Conservation (phyloP, 2,113 vertebrate species). For the Dolichotis patagonum region DNA sequence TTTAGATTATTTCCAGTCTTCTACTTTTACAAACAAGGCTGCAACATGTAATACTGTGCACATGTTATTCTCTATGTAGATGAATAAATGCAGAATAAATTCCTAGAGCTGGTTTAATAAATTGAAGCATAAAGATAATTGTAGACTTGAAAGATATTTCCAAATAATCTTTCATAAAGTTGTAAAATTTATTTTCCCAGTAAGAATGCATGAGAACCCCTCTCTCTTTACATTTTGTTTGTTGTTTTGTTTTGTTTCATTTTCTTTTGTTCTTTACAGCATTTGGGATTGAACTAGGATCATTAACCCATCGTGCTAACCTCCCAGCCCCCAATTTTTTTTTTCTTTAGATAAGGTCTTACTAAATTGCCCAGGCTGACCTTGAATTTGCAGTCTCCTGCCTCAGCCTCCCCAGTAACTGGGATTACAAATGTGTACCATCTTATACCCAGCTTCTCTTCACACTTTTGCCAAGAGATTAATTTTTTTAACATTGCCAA, state of each 20-base stretch:
- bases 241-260: not conserved
- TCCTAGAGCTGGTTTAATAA: constrained; percentile 15
- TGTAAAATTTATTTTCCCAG: not conserved
- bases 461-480: not conserved
- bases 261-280: not conserved
- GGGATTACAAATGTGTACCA: not conserved
- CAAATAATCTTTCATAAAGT: not conserved
- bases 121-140: not conserved
- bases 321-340: not conserved
- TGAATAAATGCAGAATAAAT: not conserved
- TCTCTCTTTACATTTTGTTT: not conserved
- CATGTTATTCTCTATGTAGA: not conserved
- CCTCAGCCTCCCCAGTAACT: not conserved
- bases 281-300: not conserved
- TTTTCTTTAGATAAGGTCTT: not conserved
- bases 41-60: not conserved
- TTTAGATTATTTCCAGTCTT: not conserved
- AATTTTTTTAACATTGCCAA: constrained; percentile 3
- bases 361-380: not conserved
- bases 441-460: not conserved
- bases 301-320: not conserved
- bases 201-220: not conserved
- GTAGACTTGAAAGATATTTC: constrained; percentile 34
- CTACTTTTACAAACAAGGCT: constrained; percentile 14
- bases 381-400: not conserved